phyloP scores from a whole-genome alignment of 2,797 vertebrate species.

The Erpetoichthys calabaricus region DNA sequence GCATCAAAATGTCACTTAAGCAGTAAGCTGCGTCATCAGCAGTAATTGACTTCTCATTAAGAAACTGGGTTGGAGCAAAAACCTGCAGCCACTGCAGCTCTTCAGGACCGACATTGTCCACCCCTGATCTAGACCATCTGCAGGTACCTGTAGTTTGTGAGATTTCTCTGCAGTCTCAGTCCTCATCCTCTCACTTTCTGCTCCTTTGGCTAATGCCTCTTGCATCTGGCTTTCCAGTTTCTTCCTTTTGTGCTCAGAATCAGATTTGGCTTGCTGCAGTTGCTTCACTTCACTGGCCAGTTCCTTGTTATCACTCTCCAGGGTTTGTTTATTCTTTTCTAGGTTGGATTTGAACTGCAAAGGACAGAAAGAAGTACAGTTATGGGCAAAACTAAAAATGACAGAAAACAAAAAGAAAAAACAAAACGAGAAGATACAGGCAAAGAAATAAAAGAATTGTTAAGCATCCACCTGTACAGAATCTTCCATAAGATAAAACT shows the following conservation, averaged over 20 bases:
- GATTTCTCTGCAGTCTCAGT: constrained; percentile 72
- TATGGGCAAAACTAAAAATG: constrained; percentile 8
- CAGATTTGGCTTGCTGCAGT: constrained; percentile 76
- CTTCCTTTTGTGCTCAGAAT: constrained; percentile 88
- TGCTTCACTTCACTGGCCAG: constrained; percentile 75
- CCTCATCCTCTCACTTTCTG: constrained; percentile 68
- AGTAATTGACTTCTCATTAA: no score
- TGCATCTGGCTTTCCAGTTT: constrained; percentile 81
- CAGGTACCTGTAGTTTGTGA: constrained; percentile 77
- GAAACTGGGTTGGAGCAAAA: no score
- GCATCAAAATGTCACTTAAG: no score
- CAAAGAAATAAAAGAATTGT: no score
- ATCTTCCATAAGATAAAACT: no score
- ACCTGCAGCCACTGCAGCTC: no score
- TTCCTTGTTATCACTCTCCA: constrained; percentile 89
- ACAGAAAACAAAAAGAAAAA: no score
- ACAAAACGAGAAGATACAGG: no score
- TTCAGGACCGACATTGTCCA: no score
- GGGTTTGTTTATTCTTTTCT: constrained; percentile 88
- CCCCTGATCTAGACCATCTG: no score
- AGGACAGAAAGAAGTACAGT: constrained; percentile 5
- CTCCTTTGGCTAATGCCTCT: constrained; percentile 66
- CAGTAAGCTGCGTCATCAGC: no score
- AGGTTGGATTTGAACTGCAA: constrained; percentile 77
- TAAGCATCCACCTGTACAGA: no score